A percentile compares a stretch with the other conserved stretches of the same genome.
phyloP scores from a whole-genome alignment of 2,113 vertebrate species.

The Alethe diademata region DNA sequence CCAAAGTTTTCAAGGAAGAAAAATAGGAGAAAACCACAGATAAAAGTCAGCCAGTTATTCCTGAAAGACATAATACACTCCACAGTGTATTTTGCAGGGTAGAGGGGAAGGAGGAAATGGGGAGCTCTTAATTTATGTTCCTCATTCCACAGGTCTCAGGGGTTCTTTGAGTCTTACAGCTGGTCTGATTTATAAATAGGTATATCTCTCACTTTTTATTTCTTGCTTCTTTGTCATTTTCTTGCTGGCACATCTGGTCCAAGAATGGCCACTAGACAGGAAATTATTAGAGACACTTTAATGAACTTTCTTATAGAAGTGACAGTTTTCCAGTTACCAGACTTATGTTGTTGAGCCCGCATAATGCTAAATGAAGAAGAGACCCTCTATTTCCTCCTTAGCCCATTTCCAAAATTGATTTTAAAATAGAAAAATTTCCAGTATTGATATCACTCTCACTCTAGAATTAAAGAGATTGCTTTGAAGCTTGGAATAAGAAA shows the following conservation, averaged over 20 bases:
- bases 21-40: conserved; percentile 38
- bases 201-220: conserved; percentile 1
- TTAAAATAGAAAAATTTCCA: neutral
- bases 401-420: conserved; percentile 26
- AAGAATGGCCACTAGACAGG: neutral
- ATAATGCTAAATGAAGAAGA: neutral
- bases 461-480: neutral
- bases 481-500: conserved; percentile 2
- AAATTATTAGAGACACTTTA: neutral
- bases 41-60: conserved; percentile 36
- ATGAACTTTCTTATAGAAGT: neutral
- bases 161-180: conserved; percentile 2
- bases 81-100: conserved; percentile 18
- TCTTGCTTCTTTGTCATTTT: neutral
- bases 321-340: conserved; percentile 18
- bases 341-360: neutral
- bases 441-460: neutral
- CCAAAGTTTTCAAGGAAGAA: conserved; percentile 19
- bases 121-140: neutral
- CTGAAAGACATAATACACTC: conserved; percentile 37
- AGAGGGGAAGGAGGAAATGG: conserved; percentile 1
- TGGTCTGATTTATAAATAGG: conserved; percentile 38
- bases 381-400: neutral
- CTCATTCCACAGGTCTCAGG: conserved; percentile 18
- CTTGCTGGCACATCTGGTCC: neutral